Evolutionary conservation across 2,797 vertebrate genomes (phyloP), one percentile per base, ranked within the genome.

Genomic region (Serranus cabrilla): DNA sequence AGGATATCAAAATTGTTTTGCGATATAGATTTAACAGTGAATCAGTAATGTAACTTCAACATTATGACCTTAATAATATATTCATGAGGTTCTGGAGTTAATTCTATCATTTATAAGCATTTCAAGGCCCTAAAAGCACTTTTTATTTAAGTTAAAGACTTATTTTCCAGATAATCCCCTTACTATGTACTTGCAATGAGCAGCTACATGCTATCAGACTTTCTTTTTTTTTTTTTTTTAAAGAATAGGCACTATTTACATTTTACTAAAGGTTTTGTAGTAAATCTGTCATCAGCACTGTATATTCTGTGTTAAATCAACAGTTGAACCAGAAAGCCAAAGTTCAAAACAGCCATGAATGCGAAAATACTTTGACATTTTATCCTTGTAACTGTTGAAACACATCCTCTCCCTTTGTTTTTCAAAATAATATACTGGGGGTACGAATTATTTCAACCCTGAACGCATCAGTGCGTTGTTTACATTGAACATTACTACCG

Each of bases 261-360:
- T 71, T 66, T 40, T 54, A 43, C 46, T 68, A 2, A 46, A 45
- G 59, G 20, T 68, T 69, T 71, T 50, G 46, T 42, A 49, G 37
- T 56, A 46, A 65, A 46, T 59, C 11, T 71, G 34, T 76, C 23
- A 67, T 60, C 25, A 52, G 60, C 67, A 57, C 60, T 76, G 25
- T 63, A 76, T 57, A 51, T 74, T 70, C n/a, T 42, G 31, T 74
- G 12, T 81, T 50, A 62, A 74, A 64, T 76, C 66, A 77, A 72
- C 46, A 82, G 37, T 79, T 75, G 46, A 74, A 81, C 56, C 34
- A 85, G 78, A 71, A 89, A 83, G 74, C 87, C 89, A 92, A 90
- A 91, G 85, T 85, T 77, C 14, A 66, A 76, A 81, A 54, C 56
- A 83, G 83, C 74, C 83, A 88, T 85, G 83, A 79, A 66, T 63